Base-by-base conservation (phyloP, 2,888 invertebrate species). In the Hydrotaea diabolus region DNA sequence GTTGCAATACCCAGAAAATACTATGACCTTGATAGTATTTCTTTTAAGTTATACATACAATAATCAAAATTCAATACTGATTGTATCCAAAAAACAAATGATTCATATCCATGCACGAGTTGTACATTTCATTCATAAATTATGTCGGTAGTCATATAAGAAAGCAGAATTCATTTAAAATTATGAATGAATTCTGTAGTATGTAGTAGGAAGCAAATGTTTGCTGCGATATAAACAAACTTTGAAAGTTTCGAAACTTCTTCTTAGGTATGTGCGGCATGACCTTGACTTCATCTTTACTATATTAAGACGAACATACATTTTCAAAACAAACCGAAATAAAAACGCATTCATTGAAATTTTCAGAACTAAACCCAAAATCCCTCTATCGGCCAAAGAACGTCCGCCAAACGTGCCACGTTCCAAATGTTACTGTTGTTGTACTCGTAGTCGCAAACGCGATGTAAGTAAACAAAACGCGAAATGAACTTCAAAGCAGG, bases 211-310 rank as follows among this genome's bases (percentile, higher is more conserved):
- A 62, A 62, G n/a, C 59, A 62, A 62, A 62, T 62, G 59, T 62
- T 62, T 62, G 26, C 59, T 62, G 26, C 59, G 3, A 62, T 8
- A 62, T 31, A 62, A 62, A 62, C 31, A 62, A 62, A 62, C 15
- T 13, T 5, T 0, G 21, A 57, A 57, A 21, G 31, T 62, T 23
- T 62, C 15, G 59, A 13, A 62, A 62, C 31, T 31, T 13, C 15
- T 55, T 7, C n/a, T n/a, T n/a, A n/a, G 19, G 55, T 21, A n/a
- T n/a, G n/a, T 19, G 11, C 15, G 15, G 9, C 3, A 19, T 62
- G 59, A 62, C 59, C 59, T 62, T 62, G 59, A 62, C 59, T 31
- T 31, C n/a, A 31, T 21, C n/a, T n/a, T 1, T 11, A 19, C 11
- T 4, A 62, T 62, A 62, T 57, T n/a, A n/a, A n/a, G n/a, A n/a